A percentile compares a stretch with the other conserved stretches of the same genome.
Evolutionary conservation across 2,888 invertebrate genomes (phyloP).

Genomic region (Eupithecia centaureata): DNA sequence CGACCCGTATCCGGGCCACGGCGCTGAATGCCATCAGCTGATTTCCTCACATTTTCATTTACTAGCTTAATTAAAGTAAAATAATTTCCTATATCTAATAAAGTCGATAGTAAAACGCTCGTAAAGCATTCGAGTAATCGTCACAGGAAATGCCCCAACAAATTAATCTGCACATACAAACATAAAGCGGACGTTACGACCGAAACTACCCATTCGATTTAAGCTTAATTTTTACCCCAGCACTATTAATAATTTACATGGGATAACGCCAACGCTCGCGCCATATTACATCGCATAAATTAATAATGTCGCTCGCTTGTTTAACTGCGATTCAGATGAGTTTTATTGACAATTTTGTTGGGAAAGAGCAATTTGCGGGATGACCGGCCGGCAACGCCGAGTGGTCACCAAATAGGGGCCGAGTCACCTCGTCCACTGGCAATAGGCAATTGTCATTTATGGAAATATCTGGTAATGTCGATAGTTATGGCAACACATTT

Average conservation of each 20-base stretch:
- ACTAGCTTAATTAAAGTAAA: slow-evolving; percentile 37
- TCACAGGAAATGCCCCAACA: slow-evolving; percentile 67
- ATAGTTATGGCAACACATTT: slow-evolving; percentile 54
- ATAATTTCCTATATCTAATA: slow-evolving; percentile 44
- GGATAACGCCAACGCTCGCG: slow-evolving; percentile 81
- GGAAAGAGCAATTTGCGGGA: slow-evolving; percentile 84
- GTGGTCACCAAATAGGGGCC: slow-evolving; percentile 79
- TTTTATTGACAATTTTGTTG: slow-evolving; percentile 84
- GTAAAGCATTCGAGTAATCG: slow-evolving; percentile 62
- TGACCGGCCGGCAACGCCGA: slow-evolving; percentile 77
- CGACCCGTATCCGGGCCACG: slow-evolving; percentile 44
- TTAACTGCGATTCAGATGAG: slow-evolving; percentile 84
- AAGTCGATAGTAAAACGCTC: slow-evolving; percentile 45
- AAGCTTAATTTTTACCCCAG: slow-evolving; percentile 84
- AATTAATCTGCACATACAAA: slow-evolving; percentile 78
- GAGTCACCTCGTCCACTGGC: slow-evolving; percentile 46
- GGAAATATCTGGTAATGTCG: slow-evolving; percentile 62
- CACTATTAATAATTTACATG: slow-evolving; percentile 83
- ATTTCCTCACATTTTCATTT: slow-evolving; percentile 33
- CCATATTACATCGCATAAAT: slow-evolving; percentile 84
- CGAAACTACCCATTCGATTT: slow-evolving; percentile 82
- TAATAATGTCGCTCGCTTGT: slow-evolving; percentile 83
- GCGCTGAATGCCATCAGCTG: slow-evolving; percentile 26
- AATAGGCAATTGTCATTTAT: slow-evolving; percentile 66
- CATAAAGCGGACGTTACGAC: slow-evolving; percentile 78